A percentile compares a stretch with the other conserved stretches of the same genome.
phyloP scores from a whole-genome alignment of 2,888 invertebrate species.

The Melieria crassipennis region DNA sequence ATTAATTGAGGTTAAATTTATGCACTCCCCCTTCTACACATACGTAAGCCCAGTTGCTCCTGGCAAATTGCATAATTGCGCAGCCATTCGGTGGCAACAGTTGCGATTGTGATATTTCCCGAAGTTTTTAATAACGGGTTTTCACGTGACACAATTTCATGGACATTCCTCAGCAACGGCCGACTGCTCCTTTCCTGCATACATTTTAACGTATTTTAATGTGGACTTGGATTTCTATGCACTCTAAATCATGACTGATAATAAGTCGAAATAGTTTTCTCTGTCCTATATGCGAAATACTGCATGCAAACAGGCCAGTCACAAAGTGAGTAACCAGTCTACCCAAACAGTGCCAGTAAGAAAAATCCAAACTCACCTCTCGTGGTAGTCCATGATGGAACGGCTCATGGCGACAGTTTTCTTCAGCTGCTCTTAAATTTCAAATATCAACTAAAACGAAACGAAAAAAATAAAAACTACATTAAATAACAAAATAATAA shows the following conservation, averaged over 20 bases:
- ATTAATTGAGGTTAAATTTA: slow-evolving; percentile 57
- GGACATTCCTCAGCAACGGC: not conserved
- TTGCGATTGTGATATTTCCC: not conserved
- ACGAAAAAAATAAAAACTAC: slow-evolving; percentile 23
- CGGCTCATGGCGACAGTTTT: slow-evolving; percentile 52
- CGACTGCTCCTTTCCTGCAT: not conserved
- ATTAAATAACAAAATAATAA: slow-evolving; percentile 27
- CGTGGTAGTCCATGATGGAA: slow-evolving; percentile 57
- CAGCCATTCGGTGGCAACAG: slow-evolving; percentile 10
- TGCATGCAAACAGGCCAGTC: too few relatives aligned
- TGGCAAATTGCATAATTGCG: slow-evolving; percentile 16
- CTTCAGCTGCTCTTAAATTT: slow-evolving; percentile 8
- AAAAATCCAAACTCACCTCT: slow-evolving; percentile 48
- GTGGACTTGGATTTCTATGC: too few relatives aligned
- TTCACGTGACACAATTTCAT: slow-evolving; percentile 13
- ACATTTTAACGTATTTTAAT: not conserved
- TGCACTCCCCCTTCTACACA: slow-evolving; percentile 10
- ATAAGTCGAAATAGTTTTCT: too few relatives aligned
- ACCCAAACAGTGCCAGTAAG: not conserved
- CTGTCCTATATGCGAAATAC: too few relatives aligned
- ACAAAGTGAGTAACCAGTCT: not conserved
- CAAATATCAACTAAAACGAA: slow-evolving; percentile 41
- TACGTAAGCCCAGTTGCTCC: not conserved
- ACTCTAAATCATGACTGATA: too few relatives aligned
- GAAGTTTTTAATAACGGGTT: slow-evolving; percentile 22